Evolutionary conservation across 2,888 invertebrate genomes (phyloP).

Genomic region (Parnassius mnemosyne): DNA sequence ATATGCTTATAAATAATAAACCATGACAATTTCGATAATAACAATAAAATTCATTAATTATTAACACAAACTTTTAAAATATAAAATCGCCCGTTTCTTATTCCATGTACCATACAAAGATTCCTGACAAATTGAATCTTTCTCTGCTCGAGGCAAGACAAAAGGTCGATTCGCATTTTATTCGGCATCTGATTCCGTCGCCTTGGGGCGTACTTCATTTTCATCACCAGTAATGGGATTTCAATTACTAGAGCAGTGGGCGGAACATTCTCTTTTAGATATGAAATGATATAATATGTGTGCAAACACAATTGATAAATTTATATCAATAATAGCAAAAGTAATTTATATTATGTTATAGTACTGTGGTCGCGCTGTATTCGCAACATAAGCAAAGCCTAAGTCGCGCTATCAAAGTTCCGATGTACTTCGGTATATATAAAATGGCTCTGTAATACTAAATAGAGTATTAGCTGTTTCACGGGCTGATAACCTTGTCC

Average conservation of each 20-base stretch:
- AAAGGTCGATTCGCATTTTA: constrained; percentile 71
- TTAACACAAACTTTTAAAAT: not conserved
- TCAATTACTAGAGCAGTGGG: constrained; percentile 47
- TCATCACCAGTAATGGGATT: constrained; percentile 61
- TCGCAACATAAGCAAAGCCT: too few relatives aligned
- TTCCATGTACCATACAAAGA: constrained; percentile 41
- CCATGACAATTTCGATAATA: too few relatives aligned
- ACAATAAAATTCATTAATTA: too few relatives aligned
- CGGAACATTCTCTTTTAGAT: constrained; percentile 12
- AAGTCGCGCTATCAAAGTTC: too few relatives aligned
- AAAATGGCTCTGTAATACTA: too few relatives aligned
- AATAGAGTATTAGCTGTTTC: too few relatives aligned
- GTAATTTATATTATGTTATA: too few relatives aligned
- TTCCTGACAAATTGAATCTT: constrained; percentile 76
- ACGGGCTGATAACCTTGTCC: too few relatives aligned
- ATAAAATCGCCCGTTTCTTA: constrained; percentile 7
- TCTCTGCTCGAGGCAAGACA: constrained; percentile 67
- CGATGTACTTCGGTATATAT: too few relatives aligned
- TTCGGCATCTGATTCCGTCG: constrained; percentile 68
- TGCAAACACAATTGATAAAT: not conserved
- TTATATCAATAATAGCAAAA: too few relatives aligned
- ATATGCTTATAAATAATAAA: too few relatives aligned
- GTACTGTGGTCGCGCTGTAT: too few relatives aligned
- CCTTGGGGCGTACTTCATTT: constrained; percentile 48
- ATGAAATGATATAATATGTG: constrained; percentile 7